phyloP scores from a whole-genome alignment of 1,140 invertebrate species.

The Metaphire vulgaris region DNA sequence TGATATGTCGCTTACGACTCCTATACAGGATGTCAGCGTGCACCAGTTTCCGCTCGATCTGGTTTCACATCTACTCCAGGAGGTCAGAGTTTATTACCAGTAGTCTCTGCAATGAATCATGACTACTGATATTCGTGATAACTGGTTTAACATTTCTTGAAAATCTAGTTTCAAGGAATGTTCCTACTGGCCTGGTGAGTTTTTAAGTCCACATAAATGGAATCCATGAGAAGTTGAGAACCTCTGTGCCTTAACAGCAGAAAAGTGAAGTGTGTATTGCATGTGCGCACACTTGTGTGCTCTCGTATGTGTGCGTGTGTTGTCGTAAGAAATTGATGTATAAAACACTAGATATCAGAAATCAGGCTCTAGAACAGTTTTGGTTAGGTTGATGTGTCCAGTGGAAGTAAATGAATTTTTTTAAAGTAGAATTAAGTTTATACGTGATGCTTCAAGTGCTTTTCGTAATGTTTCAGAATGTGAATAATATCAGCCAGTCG shows the following conservation, averaged over 20 bases:
- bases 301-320: neutral
- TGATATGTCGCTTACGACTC: conserved; percentile 68
- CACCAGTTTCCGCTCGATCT: conserved; percentile 68
- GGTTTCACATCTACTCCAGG: conserved; percentile 63
- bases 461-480: conserved; percentile 40
- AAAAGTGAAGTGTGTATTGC: neutral
- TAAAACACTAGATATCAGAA: no score
- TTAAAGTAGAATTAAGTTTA: no score
- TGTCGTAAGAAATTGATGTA: no score
- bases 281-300: neutral
- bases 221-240: no score
- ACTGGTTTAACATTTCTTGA: neutral
- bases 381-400: no score
- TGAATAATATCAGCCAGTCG: conserved; percentile 45
- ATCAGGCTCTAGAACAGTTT: no score
- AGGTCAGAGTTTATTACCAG: conserved; percentile 44
- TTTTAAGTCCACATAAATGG: no score
- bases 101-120: neutral
- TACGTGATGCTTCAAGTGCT: no score
- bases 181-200: no score
- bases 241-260: neutral
- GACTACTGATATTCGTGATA: no score
- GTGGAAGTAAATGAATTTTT: no score
- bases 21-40: conserved; percentile 71
- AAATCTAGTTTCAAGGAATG: no score